Percentiles rank a stretch among this genome's conserved stretches.
These are phyloP conservation scores for Apodemia hepburni DNA, from an alignment of 2,888 invertebrate genomes.

Conservation along the genomic window DNA sequence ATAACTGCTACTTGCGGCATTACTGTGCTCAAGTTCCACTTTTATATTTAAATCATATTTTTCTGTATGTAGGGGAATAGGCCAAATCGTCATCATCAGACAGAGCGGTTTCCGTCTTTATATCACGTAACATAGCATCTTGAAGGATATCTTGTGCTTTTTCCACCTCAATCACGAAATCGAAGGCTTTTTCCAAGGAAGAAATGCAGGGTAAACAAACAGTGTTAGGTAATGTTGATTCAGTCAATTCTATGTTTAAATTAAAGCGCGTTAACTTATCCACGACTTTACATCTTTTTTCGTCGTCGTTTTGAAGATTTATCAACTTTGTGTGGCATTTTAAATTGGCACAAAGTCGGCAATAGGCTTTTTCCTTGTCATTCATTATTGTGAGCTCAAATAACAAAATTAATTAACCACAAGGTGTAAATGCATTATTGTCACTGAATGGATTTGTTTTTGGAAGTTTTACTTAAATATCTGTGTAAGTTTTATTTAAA, in stretches of 20 bases:
- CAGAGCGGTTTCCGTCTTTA: constrained; percentile 39
- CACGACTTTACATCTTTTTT: constrained; percentile 38
- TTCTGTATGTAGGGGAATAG: constrained; percentile 15
- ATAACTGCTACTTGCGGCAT: neutral
- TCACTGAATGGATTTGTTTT: neutral
- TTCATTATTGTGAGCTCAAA: constrained; percentile 21
- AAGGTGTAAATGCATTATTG: neutral
- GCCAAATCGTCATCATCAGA: constrained; percentile 24
- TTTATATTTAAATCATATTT: constrained; percentile 31
- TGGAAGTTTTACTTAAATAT: neutral
- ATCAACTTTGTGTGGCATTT: constrained; percentile 45
- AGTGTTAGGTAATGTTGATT: constrained; percentile 43
- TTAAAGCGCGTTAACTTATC: constrained; percentile 47
- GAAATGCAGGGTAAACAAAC: constrained; percentile 51
- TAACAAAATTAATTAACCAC: neutral
- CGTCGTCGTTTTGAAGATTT: constrained; percentile 40
- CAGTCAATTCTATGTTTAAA: constrained; percentile 40
- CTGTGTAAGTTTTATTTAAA: neutral
- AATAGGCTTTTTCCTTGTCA: constrained; percentile 27
- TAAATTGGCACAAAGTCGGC: constrained; percentile 45
- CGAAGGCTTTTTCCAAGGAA: constrained; percentile 46
- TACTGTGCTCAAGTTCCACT: constrained; percentile 27
- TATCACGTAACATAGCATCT: constrained; percentile 37
- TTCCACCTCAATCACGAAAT: constrained; percentile 49
- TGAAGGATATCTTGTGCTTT: constrained; percentile 45